These are phyloP conservation scores for Leptopilina clavipes DNA, from an alignment of 1,140 invertebrate species.

Conservation along the genomic window DNA sequence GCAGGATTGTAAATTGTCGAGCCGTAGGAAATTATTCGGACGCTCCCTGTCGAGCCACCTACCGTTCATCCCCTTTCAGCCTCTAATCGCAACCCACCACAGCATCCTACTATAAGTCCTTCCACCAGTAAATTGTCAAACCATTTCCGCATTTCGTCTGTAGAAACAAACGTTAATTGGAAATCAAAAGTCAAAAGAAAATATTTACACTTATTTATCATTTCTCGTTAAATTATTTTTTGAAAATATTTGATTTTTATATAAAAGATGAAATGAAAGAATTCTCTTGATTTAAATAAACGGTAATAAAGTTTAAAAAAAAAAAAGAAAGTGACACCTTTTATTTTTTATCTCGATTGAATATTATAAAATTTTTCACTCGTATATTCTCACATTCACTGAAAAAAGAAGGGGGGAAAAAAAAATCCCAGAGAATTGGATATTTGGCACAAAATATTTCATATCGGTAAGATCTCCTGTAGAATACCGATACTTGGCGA, in stretches of 20 bases:
- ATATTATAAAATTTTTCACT: constrained; percentile 5
- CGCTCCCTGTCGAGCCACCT: not conserved
- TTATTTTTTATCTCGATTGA: not conserved
- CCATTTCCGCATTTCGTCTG: constrained; percentile 5
- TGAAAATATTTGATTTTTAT: no score
- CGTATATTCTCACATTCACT: not conserved
- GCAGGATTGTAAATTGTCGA: constrained; percentile 23
- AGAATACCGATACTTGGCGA: constrained; percentile 52
- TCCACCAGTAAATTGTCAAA: constrained; percentile 7
- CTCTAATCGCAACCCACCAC: constrained; percentile 15
- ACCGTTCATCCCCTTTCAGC: constrained; percentile 10
- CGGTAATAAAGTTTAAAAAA: not conserved
- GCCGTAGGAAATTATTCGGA: constrained; percentile 28
- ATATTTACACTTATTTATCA: no score
- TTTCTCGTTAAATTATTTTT: no score
- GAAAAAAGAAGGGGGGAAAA: not conserved
- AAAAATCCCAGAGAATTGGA: not conserved
- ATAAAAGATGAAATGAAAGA: not conserved
- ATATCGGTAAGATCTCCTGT: constrained; percentile 25
- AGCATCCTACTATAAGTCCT: constrained; percentile 6
- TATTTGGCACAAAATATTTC: constrained; percentile 20
- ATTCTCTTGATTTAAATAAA: not conserved
- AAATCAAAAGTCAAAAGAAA: not conserved
- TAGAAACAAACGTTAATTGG: not conserved
- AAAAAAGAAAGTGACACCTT: not conserved